Evolutionary conservation across 2,113 vertebrate genomes (phyloP).

Genomic region (Tragelaphus imberbis): DNA sequence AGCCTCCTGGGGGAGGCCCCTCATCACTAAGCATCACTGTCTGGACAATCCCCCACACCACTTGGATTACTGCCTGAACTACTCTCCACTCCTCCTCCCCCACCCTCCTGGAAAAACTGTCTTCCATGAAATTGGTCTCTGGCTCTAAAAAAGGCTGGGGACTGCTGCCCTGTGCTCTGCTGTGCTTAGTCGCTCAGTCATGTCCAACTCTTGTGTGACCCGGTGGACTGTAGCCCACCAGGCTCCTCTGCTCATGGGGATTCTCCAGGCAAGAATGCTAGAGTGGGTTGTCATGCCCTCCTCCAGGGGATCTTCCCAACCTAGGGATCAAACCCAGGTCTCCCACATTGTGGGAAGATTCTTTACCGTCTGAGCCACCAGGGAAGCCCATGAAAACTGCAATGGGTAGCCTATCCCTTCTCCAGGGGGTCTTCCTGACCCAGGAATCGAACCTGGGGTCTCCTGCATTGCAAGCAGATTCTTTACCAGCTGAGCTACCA

Average conservation of each 20-base stretch:
- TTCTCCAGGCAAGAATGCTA: not conserved
- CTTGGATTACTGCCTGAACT: not conserved
- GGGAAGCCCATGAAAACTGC: not conserved
- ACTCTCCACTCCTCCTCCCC: not conserved
- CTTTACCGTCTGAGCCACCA: not conserved
- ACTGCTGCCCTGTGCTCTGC: not conserved
- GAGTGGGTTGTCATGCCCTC: not conserved
- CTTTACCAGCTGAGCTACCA: not conserved
- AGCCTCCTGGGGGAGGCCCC: not conserved
- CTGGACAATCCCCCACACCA: not conserved
- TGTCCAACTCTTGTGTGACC: not conserved
- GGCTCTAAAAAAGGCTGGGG: not conserved
- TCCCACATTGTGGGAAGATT: not conserved
- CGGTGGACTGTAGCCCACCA: not conserved
- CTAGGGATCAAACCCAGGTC: not conserved
- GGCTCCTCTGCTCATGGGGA: not conserved
- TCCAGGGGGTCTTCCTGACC: not conserved
- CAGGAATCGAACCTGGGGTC: not conserved
- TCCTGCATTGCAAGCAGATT: not conserved
- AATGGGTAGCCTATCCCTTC: not conserved
- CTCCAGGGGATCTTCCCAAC: not conserved
- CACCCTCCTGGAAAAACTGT: not conserved
- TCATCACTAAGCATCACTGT: not conserved
- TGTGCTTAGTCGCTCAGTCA: not conserved
- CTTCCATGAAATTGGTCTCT: not conserved